phyloP scores from a whole-genome alignment of 2,797 vertebrate species.

The Mus caroli region DNA sequence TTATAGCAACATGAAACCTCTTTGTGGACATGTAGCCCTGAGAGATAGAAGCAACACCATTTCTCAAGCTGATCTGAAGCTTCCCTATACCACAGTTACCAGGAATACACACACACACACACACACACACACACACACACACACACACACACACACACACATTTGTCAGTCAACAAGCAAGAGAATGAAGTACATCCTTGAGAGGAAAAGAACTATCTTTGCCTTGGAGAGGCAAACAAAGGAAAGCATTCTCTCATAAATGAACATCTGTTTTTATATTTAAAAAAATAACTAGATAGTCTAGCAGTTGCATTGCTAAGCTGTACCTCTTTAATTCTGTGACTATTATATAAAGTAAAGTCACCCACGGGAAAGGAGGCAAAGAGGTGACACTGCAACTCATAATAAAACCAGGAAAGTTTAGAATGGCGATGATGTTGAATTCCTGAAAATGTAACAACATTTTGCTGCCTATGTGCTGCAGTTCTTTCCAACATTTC shows the following conservation, averaged over 20 bases:
- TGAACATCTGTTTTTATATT: not conserved
- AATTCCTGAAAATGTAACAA: conserved; percentile 3
- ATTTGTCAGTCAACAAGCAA: not conserved
- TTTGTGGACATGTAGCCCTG: not conserved
- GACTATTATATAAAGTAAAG: not conserved
- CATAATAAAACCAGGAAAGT: not conserved
- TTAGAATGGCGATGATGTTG: not conserved
- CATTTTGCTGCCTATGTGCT: conserved; percentile 20
- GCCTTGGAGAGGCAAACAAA: not conserved
- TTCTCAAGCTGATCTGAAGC: conserved; percentile 16
- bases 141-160: no score
- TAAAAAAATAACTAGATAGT: not conserved
- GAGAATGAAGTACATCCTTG: not conserved
- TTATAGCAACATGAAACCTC: not conserved
- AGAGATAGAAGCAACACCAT: not conserved
- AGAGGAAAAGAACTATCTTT: not conserved
- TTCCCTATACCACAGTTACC: not conserved
- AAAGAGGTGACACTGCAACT: not conserved
- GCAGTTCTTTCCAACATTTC: not conserved
- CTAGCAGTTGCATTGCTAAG: not conserved
- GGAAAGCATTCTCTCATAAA: not conserved
- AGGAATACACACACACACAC: no score
- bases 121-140: no score
- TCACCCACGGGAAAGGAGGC: not conserved
- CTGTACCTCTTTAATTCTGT: not conserved